Base-by-base conservation (phyloP, 2,797 vertebrate species). In the Arnoldichthys spilopterus region DNA sequence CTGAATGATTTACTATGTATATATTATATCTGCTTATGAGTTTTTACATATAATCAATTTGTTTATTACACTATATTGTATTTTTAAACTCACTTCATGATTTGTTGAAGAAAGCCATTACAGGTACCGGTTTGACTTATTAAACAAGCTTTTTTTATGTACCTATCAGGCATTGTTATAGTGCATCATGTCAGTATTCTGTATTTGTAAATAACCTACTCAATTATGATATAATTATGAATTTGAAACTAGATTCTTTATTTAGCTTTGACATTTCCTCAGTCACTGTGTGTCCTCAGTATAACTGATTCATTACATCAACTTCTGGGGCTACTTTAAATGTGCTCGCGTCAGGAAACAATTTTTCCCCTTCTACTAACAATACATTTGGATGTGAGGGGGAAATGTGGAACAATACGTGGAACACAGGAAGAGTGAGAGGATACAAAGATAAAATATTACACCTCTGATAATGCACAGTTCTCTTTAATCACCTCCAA, bases 361-460 rank as follows among this genome's bases (percentile, higher is more conserved):
- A 53, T 83, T 78, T 86, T 73, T 58, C 59, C 34, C 40, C n/a
- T n/a, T n/a, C n/a, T 62, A 56, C n/a, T 45, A 58, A 51, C 53
- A 71, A 26, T 76, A 9, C 54, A 54, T 63, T 76, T 74, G 26
- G 12, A 43, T 43, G 28, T 32, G 28, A 34, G n/a, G 43, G 32
- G 71, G 51, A 74, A 79, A 73, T 74, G 32, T 53, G 64, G 56
- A 82, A 77, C 67, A 82, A 79, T 78, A 75, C 70, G 47, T 74
- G 54, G 43, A 83, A 69, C 56, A 45, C 61, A 13, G 45, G 61
- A 79, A 56, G 78, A 12, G 34, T 67, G 22, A 78, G 34, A 56
- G 51, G 13, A 75, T 20, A 24, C 28, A 56, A 58, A 54, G 18
- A 82, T 68, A 22, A 75, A 69, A 56, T n/a, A 34, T 78, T 63